These are phyloP conservation scores for Bembecia ichneumoniformis DNA, from an alignment of 2,888 invertebrate species.

Conservation along the genomic window DNA sequence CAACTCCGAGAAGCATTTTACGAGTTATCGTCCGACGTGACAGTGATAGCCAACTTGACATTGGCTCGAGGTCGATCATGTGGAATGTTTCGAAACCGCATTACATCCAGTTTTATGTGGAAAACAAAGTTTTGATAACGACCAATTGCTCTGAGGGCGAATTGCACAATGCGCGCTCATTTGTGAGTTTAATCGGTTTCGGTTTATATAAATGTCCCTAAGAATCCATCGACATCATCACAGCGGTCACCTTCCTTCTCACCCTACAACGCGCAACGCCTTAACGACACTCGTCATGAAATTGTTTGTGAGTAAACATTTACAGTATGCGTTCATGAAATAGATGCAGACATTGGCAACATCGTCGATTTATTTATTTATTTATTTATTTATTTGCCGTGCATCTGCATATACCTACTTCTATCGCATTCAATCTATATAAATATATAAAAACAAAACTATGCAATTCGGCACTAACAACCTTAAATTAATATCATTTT, in stretches of 20 bases:
- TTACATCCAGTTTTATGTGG: neutral
- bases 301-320: slow-evolving; percentile 11
- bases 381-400: no score
- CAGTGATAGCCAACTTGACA: neutral
- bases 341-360: no score
- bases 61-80: neutral
- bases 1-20: no score
- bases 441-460: no score
- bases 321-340: no score
- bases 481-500: no score
- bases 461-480: no score
- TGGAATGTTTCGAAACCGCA: neutral
- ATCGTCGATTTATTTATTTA: no score
- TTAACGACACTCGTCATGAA: slow-evolving; percentile 8
- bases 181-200: slow-evolving; percentile 3
- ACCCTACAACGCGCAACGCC: neutral
- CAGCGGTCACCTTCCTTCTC: neutral
- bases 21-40: no score
- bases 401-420: no score
- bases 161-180: slow-evolving; percentile 4
- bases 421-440: no score
- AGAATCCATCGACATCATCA: slow-evolving; percentile 1
- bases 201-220: slow-evolving; percentile 5
- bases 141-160: neutral
- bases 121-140: neutral